A percentile compares a stretch with the other conserved stretches of the same genome.
Conservation (phyloP, 2,888 invertebrate genomes). For the Stratiomys singularior region DNA sequence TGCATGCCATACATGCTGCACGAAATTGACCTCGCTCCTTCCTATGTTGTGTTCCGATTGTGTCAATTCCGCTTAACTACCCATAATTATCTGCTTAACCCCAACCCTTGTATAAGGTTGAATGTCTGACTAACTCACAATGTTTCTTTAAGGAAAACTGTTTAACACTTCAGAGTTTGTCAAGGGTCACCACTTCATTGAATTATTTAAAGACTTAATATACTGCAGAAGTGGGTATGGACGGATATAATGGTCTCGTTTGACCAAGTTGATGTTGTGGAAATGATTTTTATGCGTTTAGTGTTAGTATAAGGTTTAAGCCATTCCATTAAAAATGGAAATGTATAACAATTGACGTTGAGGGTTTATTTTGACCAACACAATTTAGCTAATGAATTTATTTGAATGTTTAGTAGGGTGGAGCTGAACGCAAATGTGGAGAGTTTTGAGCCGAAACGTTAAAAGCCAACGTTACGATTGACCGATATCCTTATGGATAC, state of each 20-base stretch:
- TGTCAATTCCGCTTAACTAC: conserved; percentile 1
- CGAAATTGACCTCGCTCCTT: conserved; percentile 8
- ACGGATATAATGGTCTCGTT: background rate
- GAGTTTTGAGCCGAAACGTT: no score
- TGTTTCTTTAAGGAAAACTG: background rate
- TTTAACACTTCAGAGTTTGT: conserved; percentile 7
- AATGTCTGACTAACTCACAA: background rate
- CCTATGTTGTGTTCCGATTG: background rate
- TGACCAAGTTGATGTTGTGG: no score
- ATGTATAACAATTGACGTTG: no score
- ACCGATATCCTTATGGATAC: no score
- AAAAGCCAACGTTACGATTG: no score
- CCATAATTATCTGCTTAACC: conserved; percentile 27
- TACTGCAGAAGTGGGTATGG: background rate
- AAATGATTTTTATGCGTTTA: no score
- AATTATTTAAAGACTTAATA: background rate
- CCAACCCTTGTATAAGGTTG: background rate
- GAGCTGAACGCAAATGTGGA: no score
- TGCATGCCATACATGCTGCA: background rate
- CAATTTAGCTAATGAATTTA: no score
- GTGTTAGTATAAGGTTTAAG: no score
- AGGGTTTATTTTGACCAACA: no score
- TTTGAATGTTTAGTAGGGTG: no score
- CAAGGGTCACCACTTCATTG: conserved; percentile 17
- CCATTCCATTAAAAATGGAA: no score